Conservation (phyloP, 2,888 invertebrate genomes). For the Clusia tigrina region DNA sequence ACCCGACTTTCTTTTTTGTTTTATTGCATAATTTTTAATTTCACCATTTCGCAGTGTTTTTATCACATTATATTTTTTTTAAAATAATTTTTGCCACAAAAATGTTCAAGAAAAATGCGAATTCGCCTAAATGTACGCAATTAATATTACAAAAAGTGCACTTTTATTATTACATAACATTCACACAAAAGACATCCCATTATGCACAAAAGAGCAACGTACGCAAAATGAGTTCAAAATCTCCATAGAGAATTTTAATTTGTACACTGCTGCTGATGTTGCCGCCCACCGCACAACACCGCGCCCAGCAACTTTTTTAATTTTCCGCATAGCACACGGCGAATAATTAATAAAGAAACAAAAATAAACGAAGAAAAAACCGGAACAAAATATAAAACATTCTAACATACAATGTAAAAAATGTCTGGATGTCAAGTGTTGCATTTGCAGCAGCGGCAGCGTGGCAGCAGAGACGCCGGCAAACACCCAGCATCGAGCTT, state of each 20-base stretch:
- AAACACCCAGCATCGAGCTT: too few species aligned
- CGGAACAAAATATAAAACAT: neutral
- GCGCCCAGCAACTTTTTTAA: neutral
- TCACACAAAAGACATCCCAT: neutral
- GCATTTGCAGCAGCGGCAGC: neutral
- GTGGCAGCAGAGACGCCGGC: too few species aligned
- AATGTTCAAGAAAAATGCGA: conserved; percentile 1
- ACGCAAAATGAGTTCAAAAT: conserved; percentile 6
- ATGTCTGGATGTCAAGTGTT: conserved; percentile 6
- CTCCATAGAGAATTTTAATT: conserved; percentile 4
- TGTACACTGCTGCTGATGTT: neutral
- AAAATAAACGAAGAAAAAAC: neutral
- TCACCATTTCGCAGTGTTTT: too few species aligned
- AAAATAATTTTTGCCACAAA: too few species aligned
- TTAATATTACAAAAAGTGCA: conserved; percentile 9
- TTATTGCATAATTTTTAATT: too few species aligned
- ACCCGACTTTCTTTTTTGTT: too few species aligned
- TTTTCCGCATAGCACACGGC: conserved; percentile 3
- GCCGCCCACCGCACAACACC: neutral
- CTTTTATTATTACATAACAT: neutral
- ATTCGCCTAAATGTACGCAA: conserved; percentile 3
- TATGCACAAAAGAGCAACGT: conserved; percentile 3
- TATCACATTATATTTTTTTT: too few species aligned
- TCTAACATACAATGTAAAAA: neutral
- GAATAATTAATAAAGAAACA: conserved; percentile 1